Conservation (phyloP, 1,140 invertebrate genomes). For the Pygmarrhopalites habei region DNA sequence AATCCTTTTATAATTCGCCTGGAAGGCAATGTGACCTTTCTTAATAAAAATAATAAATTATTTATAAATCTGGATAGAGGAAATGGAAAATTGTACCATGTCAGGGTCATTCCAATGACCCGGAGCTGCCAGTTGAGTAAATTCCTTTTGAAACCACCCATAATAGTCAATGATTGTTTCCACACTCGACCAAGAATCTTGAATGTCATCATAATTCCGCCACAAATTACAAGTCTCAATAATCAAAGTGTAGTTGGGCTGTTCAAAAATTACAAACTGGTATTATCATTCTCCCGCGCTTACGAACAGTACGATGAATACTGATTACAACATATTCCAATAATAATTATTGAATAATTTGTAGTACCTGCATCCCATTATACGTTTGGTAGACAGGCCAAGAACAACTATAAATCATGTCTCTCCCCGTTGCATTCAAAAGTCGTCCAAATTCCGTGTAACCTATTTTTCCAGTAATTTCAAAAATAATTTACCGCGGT, state of each 20-base stretch:
- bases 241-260: slow-evolving; percentile 77
- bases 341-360: not conserved
- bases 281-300: no score
- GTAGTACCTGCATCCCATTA: slow-evolving; percentile 62
- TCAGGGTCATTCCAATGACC: not conserved
- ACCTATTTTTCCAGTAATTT: slow-evolving; percentile 47
- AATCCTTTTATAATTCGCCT: no score
- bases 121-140: slow-evolving; percentile 45
- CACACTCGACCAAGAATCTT: slow-evolving; percentile 50
- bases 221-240: slow-evolving; percentile 52
- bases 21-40: no score
- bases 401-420: slow-evolving; percentile 92
- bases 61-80: no score
- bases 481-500: not conserved
- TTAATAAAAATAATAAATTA: no score
- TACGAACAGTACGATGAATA: not conserved
- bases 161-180: slow-evolving; percentile 50
- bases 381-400: slow-evolving; percentile 94
- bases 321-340: not conserved
- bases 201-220: slow-evolving; percentile 53
- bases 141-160: slow-evolving; percentile 47
- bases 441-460: slow-evolving; percentile 84
- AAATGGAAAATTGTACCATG: slow-evolving; percentile 56
- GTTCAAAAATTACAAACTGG: not conserved
- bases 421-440: slow-evolving; percentile 75